Conservation (phyloP, 2,888 invertebrate species). For the Polyommatus icarus region DNA sequence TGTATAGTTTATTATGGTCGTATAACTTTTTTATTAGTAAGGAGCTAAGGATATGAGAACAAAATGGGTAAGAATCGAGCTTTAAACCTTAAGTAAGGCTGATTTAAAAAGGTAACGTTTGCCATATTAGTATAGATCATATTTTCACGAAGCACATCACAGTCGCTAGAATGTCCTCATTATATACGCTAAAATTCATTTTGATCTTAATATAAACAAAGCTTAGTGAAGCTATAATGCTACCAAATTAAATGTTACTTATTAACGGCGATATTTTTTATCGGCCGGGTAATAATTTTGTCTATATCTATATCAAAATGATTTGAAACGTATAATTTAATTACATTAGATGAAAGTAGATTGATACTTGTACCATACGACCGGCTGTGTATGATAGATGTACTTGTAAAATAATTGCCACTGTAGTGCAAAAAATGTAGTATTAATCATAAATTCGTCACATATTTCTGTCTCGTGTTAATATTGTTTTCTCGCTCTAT, state of each 20-base stretch:
- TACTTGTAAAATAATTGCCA: slow-evolving; percentile 21
- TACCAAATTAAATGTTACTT: no score
- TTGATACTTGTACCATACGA: slow-evolving; percentile 20
- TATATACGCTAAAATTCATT: neutral
- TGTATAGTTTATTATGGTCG: no score
- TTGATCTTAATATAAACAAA: neutral
- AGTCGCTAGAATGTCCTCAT: neutral
- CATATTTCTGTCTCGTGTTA: neutral
- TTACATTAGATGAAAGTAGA: neutral
- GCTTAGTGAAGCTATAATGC: no score
- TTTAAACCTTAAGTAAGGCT: slow-evolving; percentile 33
- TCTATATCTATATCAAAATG: neutral
- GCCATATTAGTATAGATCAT: slow-evolving; percentile 30
- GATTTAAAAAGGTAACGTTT: slow-evolving; percentile 31
- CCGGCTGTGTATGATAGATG: slow-evolving; percentile 29
- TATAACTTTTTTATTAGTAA: neutral
- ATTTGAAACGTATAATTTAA: no score
- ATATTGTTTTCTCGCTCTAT: neutral
- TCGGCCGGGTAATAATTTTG: neutral
- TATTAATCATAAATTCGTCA: neutral
- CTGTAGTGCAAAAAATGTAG: slow-evolving; percentile 20
- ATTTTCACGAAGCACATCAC: neutral
- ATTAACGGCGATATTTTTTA: no score
- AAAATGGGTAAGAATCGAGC: slow-evolving; percentile 26
- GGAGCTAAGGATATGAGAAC: neutral